phyloP scores from a whole-genome alignment of 2,113 vertebrate genomes.

The Ellobius talpinus region DNA sequence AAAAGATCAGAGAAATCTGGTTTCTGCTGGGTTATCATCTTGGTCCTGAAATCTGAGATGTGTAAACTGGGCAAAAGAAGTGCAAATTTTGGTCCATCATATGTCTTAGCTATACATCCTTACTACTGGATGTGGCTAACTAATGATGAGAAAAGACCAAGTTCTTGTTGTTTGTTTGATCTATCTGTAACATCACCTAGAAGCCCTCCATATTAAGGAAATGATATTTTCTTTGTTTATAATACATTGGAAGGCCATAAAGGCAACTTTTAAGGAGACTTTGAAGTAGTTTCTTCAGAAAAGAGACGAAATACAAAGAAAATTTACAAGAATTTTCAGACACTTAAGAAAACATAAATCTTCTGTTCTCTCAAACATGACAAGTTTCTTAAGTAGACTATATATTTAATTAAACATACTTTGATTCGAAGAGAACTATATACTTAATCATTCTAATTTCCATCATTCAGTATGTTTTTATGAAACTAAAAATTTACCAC shows the following conservation, averaged over 20 bases:
- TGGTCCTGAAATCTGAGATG: conserved; percentile 32
- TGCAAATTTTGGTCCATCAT: background rate
- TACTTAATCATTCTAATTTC: conserved; percentile 41
- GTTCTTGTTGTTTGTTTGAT: conserved; percentile 37
- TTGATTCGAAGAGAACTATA: conserved; percentile 25
- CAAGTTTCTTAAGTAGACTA: conserved; percentile 45
- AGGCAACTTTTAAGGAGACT: conserved; percentile 16
- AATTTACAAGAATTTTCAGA: conserved; percentile 8
- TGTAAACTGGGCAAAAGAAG: background rate
- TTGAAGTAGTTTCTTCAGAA: conserved; percentile 33
- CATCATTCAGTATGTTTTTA: conserved; percentile 40
- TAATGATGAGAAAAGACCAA: conserved; percentile 35
- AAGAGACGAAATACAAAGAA: conserved; percentile 20
- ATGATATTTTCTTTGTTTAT: conserved; percentile 41
- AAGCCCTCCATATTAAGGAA: conserved; percentile 4
- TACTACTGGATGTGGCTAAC: background rate
- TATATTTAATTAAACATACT: conserved; percentile 59
- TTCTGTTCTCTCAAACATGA: background rate
- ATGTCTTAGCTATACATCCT: background rate
- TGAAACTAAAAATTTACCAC: conserved; percentile 56
- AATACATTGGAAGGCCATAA: conserved; percentile 41
- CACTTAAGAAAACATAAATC: conserved; percentile 47
- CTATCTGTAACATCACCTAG: background rate
- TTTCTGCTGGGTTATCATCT: conserved; percentile 13
- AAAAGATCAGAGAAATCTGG: background rate